phyloP scores from a whole-genome alignment of 30 jellyfish, hydroid and myxozoan genomes.

The Morbakka virulenta region DNA sequence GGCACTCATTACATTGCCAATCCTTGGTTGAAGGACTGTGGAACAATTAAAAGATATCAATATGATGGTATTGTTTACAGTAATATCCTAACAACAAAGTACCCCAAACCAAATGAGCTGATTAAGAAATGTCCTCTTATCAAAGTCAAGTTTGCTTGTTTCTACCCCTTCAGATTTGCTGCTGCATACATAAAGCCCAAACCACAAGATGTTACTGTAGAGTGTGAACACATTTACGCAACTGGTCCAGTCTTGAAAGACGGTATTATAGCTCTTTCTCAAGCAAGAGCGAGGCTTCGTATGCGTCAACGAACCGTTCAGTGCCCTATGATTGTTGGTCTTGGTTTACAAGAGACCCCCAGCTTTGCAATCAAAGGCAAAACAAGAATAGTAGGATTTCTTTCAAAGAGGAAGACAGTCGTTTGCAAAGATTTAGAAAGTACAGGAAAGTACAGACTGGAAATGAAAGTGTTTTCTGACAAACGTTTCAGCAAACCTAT shows the following conservation, averaged over 20 bases:
- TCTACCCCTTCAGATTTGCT: constrained; percentile 21
- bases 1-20: constrained; percentile 55
- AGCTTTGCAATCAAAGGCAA: constrained; percentile 49
- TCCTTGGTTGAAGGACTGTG: constrained; percentile 41
- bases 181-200: constrained; percentile 42
- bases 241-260: constrained; percentile 52
- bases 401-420: constrained; percentile 24
- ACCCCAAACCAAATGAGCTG: constrained; percentile 28
- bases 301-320: constrained; percentile 41
- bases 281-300: constrained; percentile 28
- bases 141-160: constrained; percentile 57
- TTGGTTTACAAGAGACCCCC: constrained; percentile 48
- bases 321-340: constrained; percentile 73
- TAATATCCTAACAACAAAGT: constrained; percentile 49
- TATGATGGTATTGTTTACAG: constrained; percentile 54
- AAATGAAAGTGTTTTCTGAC: constrained; percentile 54
- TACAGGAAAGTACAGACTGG: constrained; percentile 19
- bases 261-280: constrained; percentile 33
- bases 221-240: constrained; percentile 61
- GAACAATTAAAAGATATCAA: constrained; percentile 15
- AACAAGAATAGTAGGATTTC: constrained; percentile 29
- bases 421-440: constrained; percentile 50
- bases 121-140: constrained; percentile 56
- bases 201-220: constrained; percentile 25
- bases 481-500: constrained; percentile 40